A percentile compares a stretch with the other conserved stretches of the same genome.
Conservation (phyloP, 2,797 vertebrate species). For the Pipistrellus kuhlii region DNA sequence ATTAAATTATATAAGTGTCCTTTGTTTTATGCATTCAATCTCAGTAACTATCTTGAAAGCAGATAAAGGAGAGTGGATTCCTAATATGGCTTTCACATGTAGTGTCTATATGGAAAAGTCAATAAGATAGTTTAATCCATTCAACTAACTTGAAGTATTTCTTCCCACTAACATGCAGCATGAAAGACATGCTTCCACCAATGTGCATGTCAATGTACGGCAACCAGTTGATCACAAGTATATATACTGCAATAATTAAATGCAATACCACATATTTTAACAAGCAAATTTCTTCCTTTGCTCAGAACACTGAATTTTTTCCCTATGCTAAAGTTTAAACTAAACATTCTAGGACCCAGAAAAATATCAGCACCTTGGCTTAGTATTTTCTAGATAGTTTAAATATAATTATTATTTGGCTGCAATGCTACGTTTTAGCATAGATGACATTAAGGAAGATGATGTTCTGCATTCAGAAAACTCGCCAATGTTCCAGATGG, state of each 20-base stretch:
- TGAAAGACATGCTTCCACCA: background rate
- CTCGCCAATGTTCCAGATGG: background rate
- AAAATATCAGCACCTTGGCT: background rate
- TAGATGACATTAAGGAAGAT: background rate
- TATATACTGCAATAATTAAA: background rate
- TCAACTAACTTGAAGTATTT: background rate
- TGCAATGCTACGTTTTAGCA: background rate
- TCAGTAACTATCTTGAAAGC: background rate
- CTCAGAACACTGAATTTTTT: background rate
- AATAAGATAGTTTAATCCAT: background rate
- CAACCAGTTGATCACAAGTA: background rate
- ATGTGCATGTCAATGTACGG: background rate
- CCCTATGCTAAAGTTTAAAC: background rate
- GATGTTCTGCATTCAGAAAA: background rate
- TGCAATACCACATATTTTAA: background rate
- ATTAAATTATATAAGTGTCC: background rate
- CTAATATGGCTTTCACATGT: background rate
- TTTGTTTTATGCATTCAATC: background rate
- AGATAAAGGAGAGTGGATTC: background rate
- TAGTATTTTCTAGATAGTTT: background rate
- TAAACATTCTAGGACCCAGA: background rate
- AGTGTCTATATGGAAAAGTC: background rate
- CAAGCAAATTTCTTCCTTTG: slow-evolving; percentile 11
- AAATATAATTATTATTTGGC: background rate
- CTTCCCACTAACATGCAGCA: background rate